Evolutionary conservation across 2,888 invertebrate species (phyloP), one percentile per base, ranked within the genome.

Genomic region (Zaprionus bogoriensis): DNA sequence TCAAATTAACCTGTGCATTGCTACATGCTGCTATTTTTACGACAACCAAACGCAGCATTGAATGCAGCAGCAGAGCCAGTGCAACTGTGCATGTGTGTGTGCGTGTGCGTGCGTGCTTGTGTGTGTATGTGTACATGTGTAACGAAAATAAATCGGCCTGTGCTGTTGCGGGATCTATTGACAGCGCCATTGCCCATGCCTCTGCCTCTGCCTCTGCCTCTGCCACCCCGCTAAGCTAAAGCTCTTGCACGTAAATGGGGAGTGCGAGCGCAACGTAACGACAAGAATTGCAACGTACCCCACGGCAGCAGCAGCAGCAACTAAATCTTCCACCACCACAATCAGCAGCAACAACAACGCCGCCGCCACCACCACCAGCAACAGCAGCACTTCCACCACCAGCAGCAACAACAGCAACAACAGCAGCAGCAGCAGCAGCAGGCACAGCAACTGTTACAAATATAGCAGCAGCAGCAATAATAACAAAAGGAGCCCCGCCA

Each of bases 71-170:
- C 30, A 39, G 30, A 25, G 41, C 27, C 44, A 20, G 22, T 46
- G 55, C 38, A 54, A 14, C 38, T 17, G 50, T 48, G 51, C 32
- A 25, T 46, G 17, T 7, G 57, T 22, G 27, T 38, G 60, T 25
- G 44, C 48, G 42, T 30, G 48, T 47, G 46, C 46, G 52, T 52
- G n/a, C n/a, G n/a, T n/a, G n/a, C n/a, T n/a, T n/a, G n/a, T n/a
- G n/a, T n/a, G 53, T 62, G 25, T 61, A 39, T 57, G 36, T 68
- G 66, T 72, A 48, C 61, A 53, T 50, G 73, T 67, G 67, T 58
- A 74, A 81, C 84, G 59, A 84, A 85, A 84, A 80, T 85, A 85
- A 81, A 82, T 66, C 67, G 47, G 57, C 38, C 63, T 53, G 48
- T 60, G 28, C 4, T 47, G 59, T 55, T 67, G 42, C 51, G 74